A percentile compares a stretch with the other conserved stretches of the same genome.
Conservation (phyloP, 2,888 invertebrate genomes). For the Aquatica leii region DNA sequence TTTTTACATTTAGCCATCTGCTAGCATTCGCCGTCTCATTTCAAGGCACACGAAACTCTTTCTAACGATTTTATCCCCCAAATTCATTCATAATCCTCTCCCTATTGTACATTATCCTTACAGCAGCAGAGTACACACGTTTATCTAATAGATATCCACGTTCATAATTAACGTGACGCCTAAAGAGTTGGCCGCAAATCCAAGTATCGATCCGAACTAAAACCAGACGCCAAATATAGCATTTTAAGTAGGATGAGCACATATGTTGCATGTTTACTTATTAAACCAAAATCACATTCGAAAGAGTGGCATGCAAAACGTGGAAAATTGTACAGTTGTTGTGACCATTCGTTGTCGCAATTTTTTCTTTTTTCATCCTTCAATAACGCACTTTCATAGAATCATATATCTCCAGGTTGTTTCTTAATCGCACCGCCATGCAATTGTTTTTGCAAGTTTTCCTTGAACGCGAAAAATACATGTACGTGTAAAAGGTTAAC, state of each 20-base stretch:
- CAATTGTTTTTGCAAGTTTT: conserved; percentile 7
- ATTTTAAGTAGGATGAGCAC: conserved; percentile 23
- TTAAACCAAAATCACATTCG: neutral
- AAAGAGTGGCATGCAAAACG: conserved; percentile 10
- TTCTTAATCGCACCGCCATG: conserved; percentile 4
- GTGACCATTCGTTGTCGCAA: no score
- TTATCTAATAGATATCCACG: no score
- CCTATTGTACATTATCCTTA: no score
- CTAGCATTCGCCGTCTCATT: no score
- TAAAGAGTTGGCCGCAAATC: conserved; percentile 11
- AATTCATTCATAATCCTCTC: no score
- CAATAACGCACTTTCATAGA: conserved; percentile 1
- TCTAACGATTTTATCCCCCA: no score
- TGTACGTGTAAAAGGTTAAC: neutral
- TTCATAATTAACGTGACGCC: neutral
- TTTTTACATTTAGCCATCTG: no score
- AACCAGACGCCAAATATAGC: conserved; percentile 22
- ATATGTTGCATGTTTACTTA: neutral
- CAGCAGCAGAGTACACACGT: no score
- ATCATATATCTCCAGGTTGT: conserved; percentile 9
- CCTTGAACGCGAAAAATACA: conserved; percentile 7
- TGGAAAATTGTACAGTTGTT: no score
- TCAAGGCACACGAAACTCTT: no score
- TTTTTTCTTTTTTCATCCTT: conserved; percentile 13
- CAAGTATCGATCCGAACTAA: conserved; percentile 6